These are phyloP conservation scores for Bombus affinis DNA, from an alignment of 1,140 invertebrate species.

Conservation along the genomic window DNA sequence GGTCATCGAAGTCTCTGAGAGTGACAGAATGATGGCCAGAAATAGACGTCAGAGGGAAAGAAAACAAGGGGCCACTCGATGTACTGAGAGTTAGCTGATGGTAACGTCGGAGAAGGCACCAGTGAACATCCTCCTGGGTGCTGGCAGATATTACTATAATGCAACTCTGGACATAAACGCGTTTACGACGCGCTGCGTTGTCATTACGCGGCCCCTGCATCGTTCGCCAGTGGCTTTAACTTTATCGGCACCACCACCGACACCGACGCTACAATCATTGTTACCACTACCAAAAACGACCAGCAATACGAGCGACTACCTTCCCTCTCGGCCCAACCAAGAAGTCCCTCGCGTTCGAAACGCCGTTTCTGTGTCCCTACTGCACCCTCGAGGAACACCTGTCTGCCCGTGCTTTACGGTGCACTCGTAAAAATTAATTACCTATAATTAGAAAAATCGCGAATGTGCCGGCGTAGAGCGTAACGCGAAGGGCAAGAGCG, in stretches of 20 bases:
- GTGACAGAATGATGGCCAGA: constrained; percentile 40
- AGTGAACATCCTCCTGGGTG: constrained; percentile 72
- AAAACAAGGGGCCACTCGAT: constrained; percentile 45
- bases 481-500: not conserved
- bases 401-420: constrained; percentile 72
- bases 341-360: constrained; percentile 7
- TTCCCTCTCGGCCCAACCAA: not conserved
- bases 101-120: constrained; percentile 67
- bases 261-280: constrained; percentile 62
- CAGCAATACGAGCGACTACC: constrained; percentile 3
- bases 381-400: constrained; percentile 68
- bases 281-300: constrained; percentile 58
- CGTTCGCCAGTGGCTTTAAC: constrained; percentile 80
- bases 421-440: constrained; percentile 76
- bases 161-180: constrained; percentile 82
- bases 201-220: constrained; percentile 81
- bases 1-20: constrained; percentile 58
- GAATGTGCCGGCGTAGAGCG: not conserved
- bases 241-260: constrained; percentile 79
- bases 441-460: constrained; percentile 75
- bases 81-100: constrained; percentile 44
- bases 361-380: too few relatives aligned
- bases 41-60: constrained; percentile 46
- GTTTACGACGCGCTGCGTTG: constrained; percentile 82
- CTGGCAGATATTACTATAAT: constrained; percentile 81